phyloP scores from a whole-genome alignment of 1,140 invertebrate genomes.

The Bombus waltoni region DNA sequence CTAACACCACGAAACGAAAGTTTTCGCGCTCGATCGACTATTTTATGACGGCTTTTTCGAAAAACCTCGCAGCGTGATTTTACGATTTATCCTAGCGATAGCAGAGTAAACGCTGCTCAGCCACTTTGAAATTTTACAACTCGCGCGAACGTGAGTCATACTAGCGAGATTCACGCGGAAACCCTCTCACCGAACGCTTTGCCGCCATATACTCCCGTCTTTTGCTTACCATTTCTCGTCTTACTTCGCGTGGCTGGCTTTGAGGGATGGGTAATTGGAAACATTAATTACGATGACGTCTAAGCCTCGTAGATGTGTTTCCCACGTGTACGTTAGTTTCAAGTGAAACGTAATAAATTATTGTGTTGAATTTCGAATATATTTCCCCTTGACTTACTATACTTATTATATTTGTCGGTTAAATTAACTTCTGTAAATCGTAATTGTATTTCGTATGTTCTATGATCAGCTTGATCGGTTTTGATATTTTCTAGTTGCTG shows the following conservation, averaged over 20 bases:
- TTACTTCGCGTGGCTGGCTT: background rate
- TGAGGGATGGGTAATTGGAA: background rate
- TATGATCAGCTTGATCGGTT: no score
- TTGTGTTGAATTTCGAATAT: background rate
- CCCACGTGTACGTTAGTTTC: background rate
- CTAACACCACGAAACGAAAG: conserved; percentile 6
- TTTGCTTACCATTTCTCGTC: background rate
- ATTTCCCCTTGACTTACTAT: background rate
- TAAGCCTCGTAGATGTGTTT: background rate
- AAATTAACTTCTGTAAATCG: background rate
- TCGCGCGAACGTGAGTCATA: background rate
- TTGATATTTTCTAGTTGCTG: background rate
- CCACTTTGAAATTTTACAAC: conserved; percentile 39
- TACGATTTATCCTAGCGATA: conserved; percentile 21
- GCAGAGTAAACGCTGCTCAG: background rate
- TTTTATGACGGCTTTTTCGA: conserved; percentile 24
- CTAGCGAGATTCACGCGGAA: background rate
- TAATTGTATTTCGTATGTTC: background rate
- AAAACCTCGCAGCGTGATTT: conserved; percentile 27
- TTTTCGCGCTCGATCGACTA: conserved; percentile 7
- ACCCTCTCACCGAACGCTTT: no score
- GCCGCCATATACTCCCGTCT: background rate
- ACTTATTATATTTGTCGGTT: background rate
- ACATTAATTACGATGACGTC: background rate
- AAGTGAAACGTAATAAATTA: background rate